Conservation (phyloP, 2,113 vertebrate species). For the Pangasianodon hypophthalmus region DNA sequence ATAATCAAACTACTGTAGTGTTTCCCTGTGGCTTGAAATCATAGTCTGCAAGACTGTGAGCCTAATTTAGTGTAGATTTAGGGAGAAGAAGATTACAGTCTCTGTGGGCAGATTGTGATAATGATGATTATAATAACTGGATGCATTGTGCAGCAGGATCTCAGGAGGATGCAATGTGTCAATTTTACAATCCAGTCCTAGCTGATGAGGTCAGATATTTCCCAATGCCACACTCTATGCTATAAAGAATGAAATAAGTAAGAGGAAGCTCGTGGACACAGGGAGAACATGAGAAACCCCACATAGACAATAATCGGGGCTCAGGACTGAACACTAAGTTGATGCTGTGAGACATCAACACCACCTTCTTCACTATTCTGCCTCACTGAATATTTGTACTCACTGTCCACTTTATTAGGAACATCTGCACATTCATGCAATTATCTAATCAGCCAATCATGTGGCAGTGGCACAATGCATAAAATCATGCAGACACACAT, state of each 20-base stretch:
- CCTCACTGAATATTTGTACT: background rate
- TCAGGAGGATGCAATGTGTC: background rate
- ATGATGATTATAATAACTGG: constrained; percentile 57
- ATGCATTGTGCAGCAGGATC: constrained; percentile 43
- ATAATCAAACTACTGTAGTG: constrained; percentile 57
- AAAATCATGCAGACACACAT: background rate
- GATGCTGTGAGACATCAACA: background rate
- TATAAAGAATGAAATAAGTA: background rate
- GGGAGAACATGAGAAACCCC: background rate
- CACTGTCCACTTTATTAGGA: background rate
- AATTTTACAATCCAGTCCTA: constrained; percentile 17
- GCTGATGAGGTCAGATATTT: constrained; percentile 15
- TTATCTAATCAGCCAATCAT: background rate
- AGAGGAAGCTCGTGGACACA: background rate
- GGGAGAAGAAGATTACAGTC: constrained; percentile 39
- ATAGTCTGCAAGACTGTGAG: constrained; percentile 28
- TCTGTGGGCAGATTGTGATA: constrained; percentile 51
- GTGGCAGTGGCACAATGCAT: background rate
- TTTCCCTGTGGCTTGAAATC: constrained; percentile 55
- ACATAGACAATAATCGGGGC: background rate
- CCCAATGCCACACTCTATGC: background rate
- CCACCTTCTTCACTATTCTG: background rate
- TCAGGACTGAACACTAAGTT: background rate
- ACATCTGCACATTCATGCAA: background rate
- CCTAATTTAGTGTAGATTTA: constrained; percentile 45